Base-by-base conservation (phyloP, 2,113 vertebrate species). In the Bostrychus sinensis region DNA sequence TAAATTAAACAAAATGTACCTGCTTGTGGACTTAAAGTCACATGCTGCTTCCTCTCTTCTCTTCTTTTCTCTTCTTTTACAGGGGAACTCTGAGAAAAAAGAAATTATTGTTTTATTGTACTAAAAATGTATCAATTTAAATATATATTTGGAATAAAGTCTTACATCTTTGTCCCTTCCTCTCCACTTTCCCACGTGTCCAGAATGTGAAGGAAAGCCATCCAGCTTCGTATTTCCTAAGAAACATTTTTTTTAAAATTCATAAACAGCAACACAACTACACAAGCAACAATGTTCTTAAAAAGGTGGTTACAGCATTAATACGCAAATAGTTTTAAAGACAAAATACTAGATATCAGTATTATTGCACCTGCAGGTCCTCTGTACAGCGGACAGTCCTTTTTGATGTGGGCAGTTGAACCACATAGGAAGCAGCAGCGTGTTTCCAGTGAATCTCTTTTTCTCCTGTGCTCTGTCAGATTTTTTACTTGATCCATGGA, bases 401-500 rank as follows among this genome's bases (percentile, higher is more conserved):
- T 96, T 91, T 94, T 97, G 73, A 97, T 93, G 82, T 98, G 96
- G 56, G 93, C 77, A 78, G 88, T 93, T 72, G 92, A 93, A 65
- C 95, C 94, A 90, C 96, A 98, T 60, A 94, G 91, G 74, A 91
- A 98, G 81, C 96, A 98, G 84, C 95, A 97, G 45, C 96, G 92
- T 14, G 92, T 94, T 60, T 96, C 95, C 37, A 91, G 94, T 74
- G 94, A 90, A 55, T 96, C 94, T 28, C 71, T 89, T 38, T 81
- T 88, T 81, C 92, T 95, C 94, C 93, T 93, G 72, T 93, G 92
- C 13, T 97, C 94, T 39, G 79, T 79, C 16, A 85, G 91, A 77
- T 91, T 91, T n/a, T 76, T 71, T 77, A 80, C 63, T 50, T 66
- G 58, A 28, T 94, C 93, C 71, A 81, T 92, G 43, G 56, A 74